phyloP scores from a whole-genome alignment of 2,797 vertebrate species.

The Enoplosus armatus region DNA sequence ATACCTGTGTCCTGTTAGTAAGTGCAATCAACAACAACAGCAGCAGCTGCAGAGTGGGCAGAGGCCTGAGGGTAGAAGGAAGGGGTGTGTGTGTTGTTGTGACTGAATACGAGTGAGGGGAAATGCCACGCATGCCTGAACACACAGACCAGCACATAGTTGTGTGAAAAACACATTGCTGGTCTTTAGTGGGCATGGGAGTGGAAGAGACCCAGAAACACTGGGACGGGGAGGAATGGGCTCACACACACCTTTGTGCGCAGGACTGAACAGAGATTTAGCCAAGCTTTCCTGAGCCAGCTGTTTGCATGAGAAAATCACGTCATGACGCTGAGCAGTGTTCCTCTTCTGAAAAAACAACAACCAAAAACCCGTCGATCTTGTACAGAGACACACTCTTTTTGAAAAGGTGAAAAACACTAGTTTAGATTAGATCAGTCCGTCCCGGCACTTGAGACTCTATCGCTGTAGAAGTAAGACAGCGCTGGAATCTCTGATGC shows the following conservation, averaged over 20 bases:
- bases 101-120: constrained; percentile 81
- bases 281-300: constrained; percentile 67
- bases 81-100: constrained; percentile 72
- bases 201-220: constrained; percentile 78
- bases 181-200: constrained; percentile 80
- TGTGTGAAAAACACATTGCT: constrained; percentile 83
- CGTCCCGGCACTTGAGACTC: constrained; percentile 47
- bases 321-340: constrained; percentile 40
- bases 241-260: constrained; percentile 72
- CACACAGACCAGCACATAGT: constrained; percentile 84
- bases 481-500: constrained; percentile 60
- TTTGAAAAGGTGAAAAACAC: constrained; percentile 57
- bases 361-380: constrained; percentile 33
- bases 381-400: constrained; percentile 19
- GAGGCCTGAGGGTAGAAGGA: constrained; percentile 70
- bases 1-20: constrained; percentile 66
- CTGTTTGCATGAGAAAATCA: constrained; percentile 72
- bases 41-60: constrained; percentile 62
- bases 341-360: constrained; percentile 27
- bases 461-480: constrained; percentile 44
- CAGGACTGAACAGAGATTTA: constrained; percentile 67
- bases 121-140: constrained; percentile 87
- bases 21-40: constrained; percentile 62
- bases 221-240: constrained; percentile 63
- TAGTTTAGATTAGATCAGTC: constrained; percentile 60